Base-by-base conservation (phyloP, 2,888 invertebrate genomes). In the Graphium colonna region DNA sequence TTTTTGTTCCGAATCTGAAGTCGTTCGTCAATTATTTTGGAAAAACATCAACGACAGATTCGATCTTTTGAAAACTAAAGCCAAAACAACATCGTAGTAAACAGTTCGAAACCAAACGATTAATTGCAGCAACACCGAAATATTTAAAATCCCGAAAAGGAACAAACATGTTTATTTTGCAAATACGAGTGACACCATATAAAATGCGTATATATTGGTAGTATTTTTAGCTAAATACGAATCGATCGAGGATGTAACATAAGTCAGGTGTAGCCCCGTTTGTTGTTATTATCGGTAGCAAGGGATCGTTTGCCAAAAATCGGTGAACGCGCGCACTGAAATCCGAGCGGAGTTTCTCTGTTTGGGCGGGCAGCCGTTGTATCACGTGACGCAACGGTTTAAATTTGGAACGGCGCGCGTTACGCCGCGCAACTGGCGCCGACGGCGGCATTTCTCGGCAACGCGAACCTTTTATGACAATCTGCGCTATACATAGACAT, bases 291-390 rank as follows among this genome's bases (percentile, higher is more conserved):
- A 60, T 56, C 54, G 12, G 17, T 17, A 9, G 40, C 50, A 62
- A 8, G 62, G 63, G 67, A 68, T 38, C 47, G 28, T 31, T 31
- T 48, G 75, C 70, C 69, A 67, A 74, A 73, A 68, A 68, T 65
- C 63, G 64, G 57, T 62, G 60, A 64, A 68, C 67, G 62, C 59
- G 71, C 74, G 77, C 76, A 79, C 69, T 88, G 88, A 87, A 89
- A 89, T 84, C 73, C 69, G 88, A 89, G 86, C 65, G 78, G 83
- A 75, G 84, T 88, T 87, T 87, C 88, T 89, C 81, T 79, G 86
- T 89, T 88, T 89, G 89, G 88, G 86, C 88, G 88, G 88, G 82
- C 82, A 83, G 80, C 74, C 68, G 73, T 69, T 61, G 64, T 75
- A 81, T 81, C 87, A 83, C 83, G 83, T 88, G 88, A 85, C 83